Percentiles rank a stretch among this genome's conserved stretches.
Evolutionary conservation across 2,888 invertebrate species (phyloP).

Genomic region (Tribolium freemani): DNA sequence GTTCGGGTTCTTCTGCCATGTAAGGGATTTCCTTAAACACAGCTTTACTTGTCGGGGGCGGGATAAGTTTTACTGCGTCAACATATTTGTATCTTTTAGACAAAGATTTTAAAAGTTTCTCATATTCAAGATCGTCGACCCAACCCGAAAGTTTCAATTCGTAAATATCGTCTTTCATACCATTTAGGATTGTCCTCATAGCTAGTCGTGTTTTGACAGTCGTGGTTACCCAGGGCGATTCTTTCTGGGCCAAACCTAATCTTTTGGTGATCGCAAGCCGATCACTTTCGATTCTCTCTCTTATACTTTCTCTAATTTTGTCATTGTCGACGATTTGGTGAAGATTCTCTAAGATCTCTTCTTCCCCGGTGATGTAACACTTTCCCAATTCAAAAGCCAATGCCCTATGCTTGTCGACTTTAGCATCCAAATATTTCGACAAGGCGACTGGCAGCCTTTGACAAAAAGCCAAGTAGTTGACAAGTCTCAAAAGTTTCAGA

Average conservation of each 20-base stretch:
- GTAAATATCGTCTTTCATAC: conserved; percentile 72
- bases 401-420: conserved; percentile 11
- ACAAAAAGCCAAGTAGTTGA: neutral
- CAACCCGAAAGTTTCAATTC: conserved; percentile 66
- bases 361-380: conserved; percentile 11
- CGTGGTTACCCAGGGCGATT: conserved; percentile 64
- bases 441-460: neutral
- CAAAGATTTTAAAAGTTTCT: neutral
- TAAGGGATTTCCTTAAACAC: conserved; percentile 53
- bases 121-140: conserved; percentile 48
- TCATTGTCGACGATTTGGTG: conserved; percentile 20
- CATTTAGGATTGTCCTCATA: conserved; percentile 73
- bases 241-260: conserved; percentile 71
- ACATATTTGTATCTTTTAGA: neutral
- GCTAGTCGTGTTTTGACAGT: conserved; percentile 74
- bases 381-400: conserved; percentile 16
- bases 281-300: conserved; percentile 2
- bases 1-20: conserved; percentile 45
- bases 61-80: conserved; percentile 60
- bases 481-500: neutral
- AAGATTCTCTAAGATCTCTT: conserved; percentile 17
- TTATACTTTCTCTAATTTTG: conserved; percentile 15
- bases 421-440: conserved; percentile 7
- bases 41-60: conserved; percentile 70
- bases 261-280: conserved; percentile 68